Conservation (phyloP, 2,888 invertebrate genomes). For the Cepaea hortensis region DNA sequence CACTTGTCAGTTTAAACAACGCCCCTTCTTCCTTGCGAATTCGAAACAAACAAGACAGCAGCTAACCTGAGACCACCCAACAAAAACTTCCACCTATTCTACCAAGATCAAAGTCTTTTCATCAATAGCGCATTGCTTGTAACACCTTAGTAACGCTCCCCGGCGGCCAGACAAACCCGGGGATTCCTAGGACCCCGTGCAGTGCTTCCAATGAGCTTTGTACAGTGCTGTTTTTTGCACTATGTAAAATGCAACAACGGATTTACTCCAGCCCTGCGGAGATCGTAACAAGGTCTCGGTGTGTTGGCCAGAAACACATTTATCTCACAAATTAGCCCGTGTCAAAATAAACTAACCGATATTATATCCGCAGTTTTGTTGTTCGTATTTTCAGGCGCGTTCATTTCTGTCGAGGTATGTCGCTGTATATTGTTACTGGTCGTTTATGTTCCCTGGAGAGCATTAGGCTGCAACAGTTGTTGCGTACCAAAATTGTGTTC, state of each 20-base stretch:
- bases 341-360: too few relatives aligned
- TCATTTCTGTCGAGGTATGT: too few relatives aligned
- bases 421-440: too few relatives aligned
- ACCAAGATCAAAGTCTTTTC: not conserved
- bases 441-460: too few relatives aligned
- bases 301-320: too few relatives aligned
- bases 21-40: not conserved
- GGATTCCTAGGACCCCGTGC: not conserved
- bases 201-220: not conserved
- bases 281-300: not conserved
- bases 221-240: not conserved
- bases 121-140: not conserved
- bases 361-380: too few relatives aligned
- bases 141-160: not conserved
- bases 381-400: too few relatives aligned
- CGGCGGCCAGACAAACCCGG: not conserved
- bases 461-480: too few relatives aligned
- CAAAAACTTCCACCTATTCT: not conserved
- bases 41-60: not conserved
- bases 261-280: not conserved
- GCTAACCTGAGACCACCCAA: conserved; percentile 6
- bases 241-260: not conserved
- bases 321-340: too few relatives aligned
- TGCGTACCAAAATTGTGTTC: too few relatives aligned
- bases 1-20: too few relatives aligned